phyloP scores from a whole-genome alignment of 2,797 vertebrate genomes.

The Eulemur rubriventer region DNA sequence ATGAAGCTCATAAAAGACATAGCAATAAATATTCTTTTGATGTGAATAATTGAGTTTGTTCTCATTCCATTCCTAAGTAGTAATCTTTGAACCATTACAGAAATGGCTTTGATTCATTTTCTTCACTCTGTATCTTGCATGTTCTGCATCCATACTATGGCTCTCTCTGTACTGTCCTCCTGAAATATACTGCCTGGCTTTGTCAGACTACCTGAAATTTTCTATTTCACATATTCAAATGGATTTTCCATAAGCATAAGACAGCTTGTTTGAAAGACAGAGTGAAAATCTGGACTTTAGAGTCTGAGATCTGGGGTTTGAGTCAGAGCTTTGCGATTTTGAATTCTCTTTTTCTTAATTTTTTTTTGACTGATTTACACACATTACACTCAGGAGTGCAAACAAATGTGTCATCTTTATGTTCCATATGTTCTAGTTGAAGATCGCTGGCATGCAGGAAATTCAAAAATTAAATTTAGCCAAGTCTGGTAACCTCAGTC shows the following conservation, averaged over 20 bases:
- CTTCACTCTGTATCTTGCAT: not conserved
- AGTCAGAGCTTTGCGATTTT: not conserved
- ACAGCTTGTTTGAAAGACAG: not conserved
- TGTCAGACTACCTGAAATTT: not conserved
- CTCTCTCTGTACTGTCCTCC: not conserved
- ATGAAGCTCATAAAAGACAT: not conserved
- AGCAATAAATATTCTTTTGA: not conserved
- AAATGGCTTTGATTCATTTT: not conserved
- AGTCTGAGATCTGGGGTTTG: not conserved
- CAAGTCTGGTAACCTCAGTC: not conserved
- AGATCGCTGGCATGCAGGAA: not conserved
- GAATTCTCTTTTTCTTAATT: not conserved
- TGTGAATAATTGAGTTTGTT: not conserved
- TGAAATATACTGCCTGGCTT: not conserved
- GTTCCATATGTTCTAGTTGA: not conserved
- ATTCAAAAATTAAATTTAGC: slow-evolving; percentile 41
- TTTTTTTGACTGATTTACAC: not conserved
- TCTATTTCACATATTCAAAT: not conserved
- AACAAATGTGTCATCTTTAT: not conserved
- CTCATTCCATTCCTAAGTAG: not conserved
- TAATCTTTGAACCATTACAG: not conserved
- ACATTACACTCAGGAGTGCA: not conserved
- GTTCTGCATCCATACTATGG: not conserved
- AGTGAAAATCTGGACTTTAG: not conserved
- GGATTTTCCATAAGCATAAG: not conserved